Conservation (phyloP, 2,888 invertebrate genomes). For the Muschampia plurimacula region DNA sequence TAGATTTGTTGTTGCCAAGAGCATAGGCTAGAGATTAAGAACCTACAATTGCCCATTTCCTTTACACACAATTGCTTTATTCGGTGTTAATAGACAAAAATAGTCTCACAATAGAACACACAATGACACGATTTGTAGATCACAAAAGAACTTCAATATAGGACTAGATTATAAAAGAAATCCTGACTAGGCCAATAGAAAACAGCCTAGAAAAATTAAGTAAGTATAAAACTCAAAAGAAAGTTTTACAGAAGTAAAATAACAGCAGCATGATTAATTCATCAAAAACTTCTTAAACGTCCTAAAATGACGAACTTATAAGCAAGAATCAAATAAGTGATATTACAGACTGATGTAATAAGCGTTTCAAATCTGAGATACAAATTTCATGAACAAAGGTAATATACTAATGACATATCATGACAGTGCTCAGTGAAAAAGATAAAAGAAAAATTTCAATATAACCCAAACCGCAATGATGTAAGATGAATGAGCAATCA, state of each 20-base stretch:
- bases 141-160: conserved; percentile 30
- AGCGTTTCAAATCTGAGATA: conserved; percentile 52
- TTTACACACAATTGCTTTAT: conserved; percentile 70
- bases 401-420: conserved; percentile 57
- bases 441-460: conserved; percentile 65
- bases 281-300: background rate
- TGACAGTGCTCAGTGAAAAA: conserved; percentile 57
- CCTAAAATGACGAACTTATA: background rate
- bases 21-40: conserved; percentile 39
- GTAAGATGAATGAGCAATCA: conserved; percentile 84
- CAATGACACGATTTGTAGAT: conserved; percentile 52
- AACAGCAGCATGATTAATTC: background rate
- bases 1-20: conserved; percentile 41
- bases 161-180: conserved; percentile 15
- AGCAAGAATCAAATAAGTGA: conserved; percentile 25
- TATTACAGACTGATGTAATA: conserved; percentile 36
- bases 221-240: background rate
- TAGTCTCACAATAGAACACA: conserved; percentile 63
- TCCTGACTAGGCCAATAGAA: conserved; percentile 5
- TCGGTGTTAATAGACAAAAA: conserved; percentile 74
- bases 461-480: conserved; percentile 75
- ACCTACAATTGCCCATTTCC: conserved; percentile 70
- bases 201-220: background rate
- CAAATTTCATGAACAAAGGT: conserved; percentile 56
- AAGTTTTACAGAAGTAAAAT: background rate